These are phyloP conservation scores for Lithophane socia DNA, from an alignment of 2,888 invertebrate species.

Conservation along the genomic window DNA sequence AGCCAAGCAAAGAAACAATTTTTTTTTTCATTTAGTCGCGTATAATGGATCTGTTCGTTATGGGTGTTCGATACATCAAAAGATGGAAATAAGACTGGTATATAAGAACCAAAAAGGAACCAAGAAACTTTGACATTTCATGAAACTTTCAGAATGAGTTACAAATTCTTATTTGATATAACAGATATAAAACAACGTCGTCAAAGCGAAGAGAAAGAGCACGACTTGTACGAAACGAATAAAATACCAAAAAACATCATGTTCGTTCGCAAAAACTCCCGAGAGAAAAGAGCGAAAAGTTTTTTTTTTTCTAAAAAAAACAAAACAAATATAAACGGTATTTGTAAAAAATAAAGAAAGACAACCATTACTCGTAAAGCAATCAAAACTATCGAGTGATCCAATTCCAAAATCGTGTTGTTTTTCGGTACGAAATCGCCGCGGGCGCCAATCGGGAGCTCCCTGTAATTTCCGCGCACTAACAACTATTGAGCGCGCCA, in stretches of 20 bases:
- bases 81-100: not conserved
- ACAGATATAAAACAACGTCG: not conserved
- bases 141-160: not conserved
- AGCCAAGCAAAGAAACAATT: not conserved
- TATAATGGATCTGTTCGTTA: not conserved
- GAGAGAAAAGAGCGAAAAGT: constrained; percentile 1
- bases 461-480: constrained; percentile 80
- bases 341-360: constrained; percentile 65
- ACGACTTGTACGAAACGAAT: constrained; percentile 11
- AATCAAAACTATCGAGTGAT: constrained; percentile 84
- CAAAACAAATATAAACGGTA: constrained; percentile 54
- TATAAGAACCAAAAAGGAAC: not conserved
- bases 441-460: constrained; percentile 70
- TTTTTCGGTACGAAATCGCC: constrained; percentile 75
- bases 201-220: not conserved
- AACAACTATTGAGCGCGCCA: constrained; percentile 78
- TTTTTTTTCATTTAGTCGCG: not conserved
- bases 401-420: constrained; percentile 80
- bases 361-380: constrained; percentile 78
- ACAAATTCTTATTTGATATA: constrained; percentile 22
- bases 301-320: constrained; percentile 22
- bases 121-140: not conserved
- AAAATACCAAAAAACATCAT: not conserved
- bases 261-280: not conserved
- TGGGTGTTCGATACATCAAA: not conserved